Evolutionary conservation across 2,113 vertebrate genomes (phyloP).

Genomic region (Notarius lentiginosus): DNA sequence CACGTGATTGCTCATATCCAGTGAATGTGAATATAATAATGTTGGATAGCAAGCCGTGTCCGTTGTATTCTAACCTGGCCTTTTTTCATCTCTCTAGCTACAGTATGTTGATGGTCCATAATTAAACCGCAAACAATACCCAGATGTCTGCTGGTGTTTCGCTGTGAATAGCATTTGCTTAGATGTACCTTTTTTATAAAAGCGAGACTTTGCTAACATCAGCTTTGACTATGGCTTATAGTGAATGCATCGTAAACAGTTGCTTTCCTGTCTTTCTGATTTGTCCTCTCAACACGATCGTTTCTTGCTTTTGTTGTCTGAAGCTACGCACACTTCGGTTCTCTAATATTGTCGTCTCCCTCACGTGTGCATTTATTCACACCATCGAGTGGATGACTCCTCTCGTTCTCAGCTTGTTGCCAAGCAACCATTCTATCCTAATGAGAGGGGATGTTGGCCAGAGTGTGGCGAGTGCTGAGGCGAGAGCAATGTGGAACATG

Average conservation of each 20-base stretch:
- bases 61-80: background rate
- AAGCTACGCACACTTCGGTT: background rate
- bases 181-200: background rate
- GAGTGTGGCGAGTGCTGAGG: conserved; percentile 1
- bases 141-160: background rate
- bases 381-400: conserved; percentile 1
- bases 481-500: background rate
- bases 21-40: no score
- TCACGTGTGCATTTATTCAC: background rate
- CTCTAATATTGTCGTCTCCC: conserved; percentile 23
- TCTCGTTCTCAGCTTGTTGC: conserved; percentile 37
- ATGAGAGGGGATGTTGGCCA: conserved; percentile 25
- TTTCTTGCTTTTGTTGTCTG: background rate
- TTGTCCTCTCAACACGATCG: background rate
- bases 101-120: background rate
- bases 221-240: background rate
- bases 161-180: background rate
- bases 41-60: no score
- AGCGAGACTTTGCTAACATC: background rate
- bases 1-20: no score
- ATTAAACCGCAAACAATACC: background rate
- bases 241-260: background rate
- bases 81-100: background rate
- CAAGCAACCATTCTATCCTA: conserved; percentile 34
- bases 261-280: background rate